A percentile compares a stretch with the other conserved stretches of the same genome.
phyloP scores from a whole-genome alignment of 2,113 vertebrate species.

The Phocoena sinus region DNA sequence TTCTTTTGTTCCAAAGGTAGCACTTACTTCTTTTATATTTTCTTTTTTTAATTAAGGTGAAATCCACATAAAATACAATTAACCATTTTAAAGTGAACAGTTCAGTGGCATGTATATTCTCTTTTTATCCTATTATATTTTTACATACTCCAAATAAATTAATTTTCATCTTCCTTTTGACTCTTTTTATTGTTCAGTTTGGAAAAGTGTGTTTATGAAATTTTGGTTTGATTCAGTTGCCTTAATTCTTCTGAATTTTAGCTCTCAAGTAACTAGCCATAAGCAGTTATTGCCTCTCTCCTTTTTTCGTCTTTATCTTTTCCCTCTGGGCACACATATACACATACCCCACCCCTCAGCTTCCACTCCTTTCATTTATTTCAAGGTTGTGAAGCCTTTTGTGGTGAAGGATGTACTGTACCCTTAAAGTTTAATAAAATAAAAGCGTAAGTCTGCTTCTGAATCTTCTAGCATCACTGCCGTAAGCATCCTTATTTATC shows the following conservation, averaged over 20 bases:
- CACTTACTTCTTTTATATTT: background rate
- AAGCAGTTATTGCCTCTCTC: background rate
- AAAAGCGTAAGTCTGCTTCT: constrained; percentile 7
- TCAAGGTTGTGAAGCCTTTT: constrained; percentile 30
- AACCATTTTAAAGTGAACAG: background rate
- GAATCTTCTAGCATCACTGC: background rate
- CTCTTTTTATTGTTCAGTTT: constrained; percentile 9
- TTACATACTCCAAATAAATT: background rate
- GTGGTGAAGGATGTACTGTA: constrained; percentile 13
- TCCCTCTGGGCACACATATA: background rate
- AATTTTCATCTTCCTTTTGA: constrained; percentile 28
- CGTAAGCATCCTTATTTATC: background rate
- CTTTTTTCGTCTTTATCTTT: background rate
- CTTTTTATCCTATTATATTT: background rate
- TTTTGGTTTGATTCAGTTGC: constrained; percentile 25
- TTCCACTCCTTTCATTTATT: constrained; percentile 37
- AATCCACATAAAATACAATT: background rate
- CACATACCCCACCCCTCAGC: background rate
- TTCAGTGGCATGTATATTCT: background rate
- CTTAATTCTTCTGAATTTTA: background rate
- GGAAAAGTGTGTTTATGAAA: constrained; percentile 19
- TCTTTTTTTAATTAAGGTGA: background rate
- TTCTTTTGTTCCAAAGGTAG: background rate
- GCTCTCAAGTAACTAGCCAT: background rate
- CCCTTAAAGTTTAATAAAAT: constrained; percentile 32